These are phyloP conservation scores for Microctenopoma lineatum DNA, from an alignment of 2,797 vertebrate species.

Conservation along the genomic window DNA sequence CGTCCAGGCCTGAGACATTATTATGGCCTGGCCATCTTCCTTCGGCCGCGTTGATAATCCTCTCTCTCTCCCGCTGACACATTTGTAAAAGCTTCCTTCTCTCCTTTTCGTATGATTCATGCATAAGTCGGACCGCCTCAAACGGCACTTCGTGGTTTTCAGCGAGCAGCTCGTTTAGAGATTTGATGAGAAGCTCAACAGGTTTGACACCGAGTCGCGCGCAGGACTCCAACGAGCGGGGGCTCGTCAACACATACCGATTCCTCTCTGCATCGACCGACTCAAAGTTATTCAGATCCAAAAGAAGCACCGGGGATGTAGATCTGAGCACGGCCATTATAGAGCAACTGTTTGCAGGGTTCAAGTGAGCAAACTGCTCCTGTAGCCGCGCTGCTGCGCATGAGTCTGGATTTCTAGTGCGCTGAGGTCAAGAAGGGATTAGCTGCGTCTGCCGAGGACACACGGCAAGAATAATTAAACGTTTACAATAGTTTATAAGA, in stretches of 20 bases:
- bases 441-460: conserved; percentile 15
- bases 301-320: conserved; percentile 41
- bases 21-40: conserved; percentile 31
- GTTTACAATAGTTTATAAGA: too few relatives aligned
- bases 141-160: conserved; percentile 54
- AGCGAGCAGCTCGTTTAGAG: conserved; percentile 69
- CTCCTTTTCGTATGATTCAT: conserved; percentile 79
- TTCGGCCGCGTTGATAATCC: conserved; percentile 59
- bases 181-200: conserved; percentile 75
- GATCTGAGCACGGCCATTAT: conserved; percentile 67
- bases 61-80: conserved; percentile 74
- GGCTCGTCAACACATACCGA: conserved; percentile 67
- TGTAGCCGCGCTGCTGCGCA: background rate
- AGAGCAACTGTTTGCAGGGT: background rate
- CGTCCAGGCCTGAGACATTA: conserved; percentile 46
- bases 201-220: conserved; percentile 71
- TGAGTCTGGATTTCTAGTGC: background rate
- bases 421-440: conserved; percentile 65
- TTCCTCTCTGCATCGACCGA: conserved; percentile 49
- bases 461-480: too few relatives aligned
- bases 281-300: conserved; percentile 75
- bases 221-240: conserved; percentile 68
- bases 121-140: conserved; percentile 67
- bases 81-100: conserved; percentile 64
- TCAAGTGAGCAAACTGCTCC: background rate